phyloP scores from a whole-genome alignment of 2,888 invertebrate genomes.

The Platycnemis pennipes region DNA sequence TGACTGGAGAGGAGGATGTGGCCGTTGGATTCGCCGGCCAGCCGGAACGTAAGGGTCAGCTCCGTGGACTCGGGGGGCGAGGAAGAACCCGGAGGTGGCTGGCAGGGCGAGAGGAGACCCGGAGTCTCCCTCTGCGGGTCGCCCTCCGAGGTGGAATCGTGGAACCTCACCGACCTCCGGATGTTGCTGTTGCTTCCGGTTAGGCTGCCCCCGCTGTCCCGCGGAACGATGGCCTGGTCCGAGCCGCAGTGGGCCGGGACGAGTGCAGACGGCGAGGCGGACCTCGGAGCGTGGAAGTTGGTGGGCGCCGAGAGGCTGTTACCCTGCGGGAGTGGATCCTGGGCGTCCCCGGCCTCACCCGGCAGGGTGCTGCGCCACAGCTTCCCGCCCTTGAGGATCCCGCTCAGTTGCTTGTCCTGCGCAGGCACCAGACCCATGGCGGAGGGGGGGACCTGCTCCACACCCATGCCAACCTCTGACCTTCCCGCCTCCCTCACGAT shows the following conservation, averaged over 20 bases:
- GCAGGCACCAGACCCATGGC: conserved; percentile 65
- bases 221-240: background rate
- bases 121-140: conserved; percentile 70
- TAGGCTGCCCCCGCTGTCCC: conserved; percentile 8
- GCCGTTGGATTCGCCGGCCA: conserved; percentile 77
- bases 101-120: conserved; percentile 62
- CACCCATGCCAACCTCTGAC: conserved; percentile 73
- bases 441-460: conserved; percentile 71
- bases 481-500: conserved; percentile 81
- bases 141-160: conserved; percentile 72
- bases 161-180: conserved; percentile 73
- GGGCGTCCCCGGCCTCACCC: conserved; percentile 78
- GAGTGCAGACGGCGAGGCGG: background rate
- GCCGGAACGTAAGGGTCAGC: conserved; percentile 82
- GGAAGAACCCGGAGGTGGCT: conserved; percentile 47
- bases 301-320: conserved; percentile 79
- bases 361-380: conserved; percentile 84
- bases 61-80: conserved; percentile 76
- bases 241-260: background rate
- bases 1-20: conserved; percentile 50
- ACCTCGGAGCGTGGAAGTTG: conserved; percentile 45
- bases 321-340: conserved; percentile 82
- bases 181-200: conserved; percentile 9
- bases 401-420: conserved; percentile 78
- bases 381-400: conserved; percentile 89